A percentile compares a stretch with the other conserved stretches of the same genome.
Conservation (phyloP, 2,113 vertebrate genomes). For the Laticauda laticaudata region DNA sequence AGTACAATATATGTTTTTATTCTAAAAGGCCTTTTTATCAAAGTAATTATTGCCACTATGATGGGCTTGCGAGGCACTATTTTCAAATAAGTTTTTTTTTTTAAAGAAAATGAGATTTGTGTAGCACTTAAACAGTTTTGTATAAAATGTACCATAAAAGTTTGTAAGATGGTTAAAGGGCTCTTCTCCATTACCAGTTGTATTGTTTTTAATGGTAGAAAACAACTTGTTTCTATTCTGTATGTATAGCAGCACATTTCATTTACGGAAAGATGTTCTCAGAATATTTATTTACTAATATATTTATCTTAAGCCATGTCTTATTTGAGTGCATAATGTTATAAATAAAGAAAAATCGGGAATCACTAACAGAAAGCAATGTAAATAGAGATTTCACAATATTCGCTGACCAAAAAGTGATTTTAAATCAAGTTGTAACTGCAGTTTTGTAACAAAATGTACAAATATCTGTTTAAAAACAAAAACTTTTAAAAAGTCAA, state of each 20-base stretch:
- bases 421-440: slow-evolving; percentile 88
- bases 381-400: slow-evolving; percentile 95
- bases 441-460: slow-evolving; percentile 99
- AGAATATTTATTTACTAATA: slow-evolving; percentile 99
- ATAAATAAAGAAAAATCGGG: slow-evolving; percentile 67
- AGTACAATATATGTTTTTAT: slow-evolving; percentile 43
- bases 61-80: slow-evolving; percentile 91
- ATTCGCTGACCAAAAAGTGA: slow-evolving; percentile 96
- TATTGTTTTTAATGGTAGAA: slow-evolving; percentile 91
- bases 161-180: slow-evolving; percentile 79
- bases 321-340: slow-evolving; percentile 93
- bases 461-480: slow-evolving; percentile 92
- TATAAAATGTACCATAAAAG: slow-evolving; percentile 85
- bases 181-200: slow-evolving; percentile 91
- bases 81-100: slow-evolving; percentile 68
- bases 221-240: slow-evolving; percentile 92
- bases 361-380: slow-evolving; percentile 95
- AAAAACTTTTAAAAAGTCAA: slow-evolving; percentile 33
- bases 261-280: slow-evolving; percentile 99
- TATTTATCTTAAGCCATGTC: slow-evolving; percentile 99
- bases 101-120: slow-evolving; percentile 74
- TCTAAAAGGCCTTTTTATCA: slow-evolving; percentile 67
- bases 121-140: slow-evolving; percentile 97
- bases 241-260: slow-evolving; percentile 99
- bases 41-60: slow-evolving; percentile 60